phyloP scores from a whole-genome alignment of 2,888 invertebrate genomes.

The Drosophila paucipuncta region DNA sequence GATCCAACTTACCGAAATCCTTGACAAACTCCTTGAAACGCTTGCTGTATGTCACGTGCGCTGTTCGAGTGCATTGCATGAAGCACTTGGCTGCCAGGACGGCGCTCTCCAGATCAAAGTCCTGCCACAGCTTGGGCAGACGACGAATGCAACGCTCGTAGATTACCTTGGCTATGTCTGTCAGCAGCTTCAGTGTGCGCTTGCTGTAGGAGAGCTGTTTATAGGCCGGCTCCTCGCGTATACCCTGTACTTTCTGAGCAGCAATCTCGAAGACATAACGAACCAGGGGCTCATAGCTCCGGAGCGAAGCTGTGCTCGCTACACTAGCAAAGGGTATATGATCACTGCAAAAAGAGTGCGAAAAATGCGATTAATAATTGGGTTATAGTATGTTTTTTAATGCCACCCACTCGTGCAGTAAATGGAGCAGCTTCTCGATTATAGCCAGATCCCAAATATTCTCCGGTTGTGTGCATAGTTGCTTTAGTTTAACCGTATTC shows the following conservation, averaged over 20 bases:
- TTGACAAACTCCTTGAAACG: constrained; percentile 82
- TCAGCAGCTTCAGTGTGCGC: constrained; percentile 78
- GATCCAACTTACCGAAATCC: constrained; percentile 72
- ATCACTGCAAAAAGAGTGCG: constrained; percentile 79
- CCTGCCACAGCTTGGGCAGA: constrained; percentile 85
- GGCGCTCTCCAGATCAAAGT: constrained; percentile 86
- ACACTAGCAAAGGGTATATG: constrained; percentile 86
- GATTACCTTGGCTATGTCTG: constrained; percentile 80
- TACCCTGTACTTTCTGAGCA: constrained; percentile 66
- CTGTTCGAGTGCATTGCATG: constrained; percentile 83
- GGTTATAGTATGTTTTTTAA: background rate
- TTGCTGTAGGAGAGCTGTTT: constrained; percentile 83
- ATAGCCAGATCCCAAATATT: constrained; percentile 83
- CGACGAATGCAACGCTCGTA: constrained; percentile 85
- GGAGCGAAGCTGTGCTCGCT: constrained; percentile 85
- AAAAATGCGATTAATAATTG: background rate
- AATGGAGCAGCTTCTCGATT: constrained; percentile 77
- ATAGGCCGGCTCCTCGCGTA: constrained; percentile 81
- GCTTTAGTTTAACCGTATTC: constrained; percentile 77
- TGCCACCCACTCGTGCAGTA: constrained; percentile 79
- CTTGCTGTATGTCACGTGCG: constrained; percentile 76
- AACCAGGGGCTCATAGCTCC: constrained; percentile 86
- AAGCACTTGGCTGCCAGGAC: constrained; percentile 87
- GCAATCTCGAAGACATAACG: constrained; percentile 86
- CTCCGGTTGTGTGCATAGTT: constrained; percentile 76